Evolutionary conservation across 2,888 invertebrate species (phyloP).

Genomic region (Biston stratarius): DNA sequence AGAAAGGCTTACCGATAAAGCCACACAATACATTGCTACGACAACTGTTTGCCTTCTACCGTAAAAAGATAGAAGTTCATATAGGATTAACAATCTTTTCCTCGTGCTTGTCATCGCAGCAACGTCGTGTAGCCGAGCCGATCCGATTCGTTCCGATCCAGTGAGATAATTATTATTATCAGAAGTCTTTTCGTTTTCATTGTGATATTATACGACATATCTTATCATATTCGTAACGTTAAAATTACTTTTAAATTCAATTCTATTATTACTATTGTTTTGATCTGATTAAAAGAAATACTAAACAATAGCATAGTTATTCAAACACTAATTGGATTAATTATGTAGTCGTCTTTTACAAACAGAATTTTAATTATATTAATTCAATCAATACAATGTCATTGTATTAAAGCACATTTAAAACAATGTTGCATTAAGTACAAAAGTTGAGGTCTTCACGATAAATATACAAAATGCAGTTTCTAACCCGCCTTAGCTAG

Average conservation of each 20-base stretch:
- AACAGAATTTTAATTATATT: not conserved
- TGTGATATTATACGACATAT: not conserved
- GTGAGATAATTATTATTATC: not conserved
- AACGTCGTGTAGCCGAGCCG: no score
- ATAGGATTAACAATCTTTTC: no score
- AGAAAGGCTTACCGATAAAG: no score
- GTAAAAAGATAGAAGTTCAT: no score
- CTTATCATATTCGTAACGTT: no score
- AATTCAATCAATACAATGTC: not conserved
- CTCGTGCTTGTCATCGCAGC: no score
- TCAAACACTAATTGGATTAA: not conserved
- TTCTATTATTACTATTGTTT: no score
- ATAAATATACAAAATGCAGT: not conserved
- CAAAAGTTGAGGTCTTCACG: not conserved
- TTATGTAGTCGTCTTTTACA: not conserved
- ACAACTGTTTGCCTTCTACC: no score
- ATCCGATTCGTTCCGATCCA: no score
- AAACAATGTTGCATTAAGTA: not conserved
- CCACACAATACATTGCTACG: no score
- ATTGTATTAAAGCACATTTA: not conserved
- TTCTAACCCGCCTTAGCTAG: not conserved
- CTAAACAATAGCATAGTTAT: not conserved
- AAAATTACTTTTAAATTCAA: not conserved
- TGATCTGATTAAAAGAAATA: not conserved
- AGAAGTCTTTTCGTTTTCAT: not conserved